These are phyloP conservation scores for Albula goreensis DNA, from an alignment of 2,113 vertebrate genomes.

Conservation along the genomic window DNA sequence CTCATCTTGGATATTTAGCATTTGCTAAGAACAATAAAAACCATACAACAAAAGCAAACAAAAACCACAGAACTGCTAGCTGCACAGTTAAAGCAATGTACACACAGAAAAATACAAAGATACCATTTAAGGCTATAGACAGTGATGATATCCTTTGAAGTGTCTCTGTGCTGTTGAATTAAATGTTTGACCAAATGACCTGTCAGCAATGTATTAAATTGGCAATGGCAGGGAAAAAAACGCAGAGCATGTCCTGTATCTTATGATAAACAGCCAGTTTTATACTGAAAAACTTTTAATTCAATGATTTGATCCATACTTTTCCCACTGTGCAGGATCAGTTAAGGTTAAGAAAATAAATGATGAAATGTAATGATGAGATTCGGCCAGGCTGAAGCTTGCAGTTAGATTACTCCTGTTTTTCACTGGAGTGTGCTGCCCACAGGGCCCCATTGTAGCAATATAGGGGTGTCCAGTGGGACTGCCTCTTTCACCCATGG, in stretches of 20 bases:
- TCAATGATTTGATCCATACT: background rate
- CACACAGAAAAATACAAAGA: background rate
- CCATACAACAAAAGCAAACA: background rate
- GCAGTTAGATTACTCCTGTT: background rate
- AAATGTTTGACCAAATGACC: background rate
- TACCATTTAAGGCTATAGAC: background rate
- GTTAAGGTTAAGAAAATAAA: background rate
- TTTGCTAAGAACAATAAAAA: background rate
- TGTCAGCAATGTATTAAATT: too few species aligned
- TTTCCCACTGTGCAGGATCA: conserved; percentile 8
- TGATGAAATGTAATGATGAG: conserved; percentile 21
- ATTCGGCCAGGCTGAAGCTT: conserved; percentile 2
- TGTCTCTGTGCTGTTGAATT: background rate
- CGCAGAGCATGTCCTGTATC: background rate
- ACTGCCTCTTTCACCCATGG: background rate
- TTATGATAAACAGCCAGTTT: background rate
- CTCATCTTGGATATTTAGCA: background rate
- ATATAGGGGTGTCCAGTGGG: background rate
- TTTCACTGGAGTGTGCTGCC: background rate
- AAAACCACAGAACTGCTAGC: too few species aligned
- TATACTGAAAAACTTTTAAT: background rate
- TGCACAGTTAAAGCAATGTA: background rate
- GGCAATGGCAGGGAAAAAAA: background rate
- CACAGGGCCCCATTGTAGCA: conserved; percentile 7
- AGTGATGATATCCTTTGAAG: too few species aligned